Base-by-base conservation (phyloP, 1,140 invertebrate genomes). In the Drosophila yakuba region DNA sequence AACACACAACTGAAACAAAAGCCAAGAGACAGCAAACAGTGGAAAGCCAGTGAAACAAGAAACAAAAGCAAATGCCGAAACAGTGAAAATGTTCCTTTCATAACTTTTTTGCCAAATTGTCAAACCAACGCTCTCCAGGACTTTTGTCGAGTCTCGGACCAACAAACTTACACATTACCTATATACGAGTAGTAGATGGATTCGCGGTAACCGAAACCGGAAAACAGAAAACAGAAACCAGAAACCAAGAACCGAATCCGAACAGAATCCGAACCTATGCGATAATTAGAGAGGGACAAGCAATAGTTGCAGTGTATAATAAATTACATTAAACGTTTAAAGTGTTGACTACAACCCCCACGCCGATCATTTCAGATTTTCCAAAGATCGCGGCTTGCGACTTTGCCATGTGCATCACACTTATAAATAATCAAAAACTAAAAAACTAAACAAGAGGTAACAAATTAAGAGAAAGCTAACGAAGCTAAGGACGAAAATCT, bases 61-160 rank as follows among this genome's bases (percentile, higher is more conserved):
- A 78, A 45, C 52, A 77, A 66, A 80, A 63, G 58, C 68, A 74
- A 64, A 71, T 69, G 73, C 61, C 57, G 50, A 79, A 74, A 58
- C 80, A 78, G 81, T 85, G 64, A 85, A 86, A 88, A 88, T 88
- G 84, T 89, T 89, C 84, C 84, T 89, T 89, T 89, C 78, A 84
- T 73, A 89, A 89, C 84, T 90, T 89, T 85, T 89, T 89, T 89
- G 84, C 84, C 84, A 89, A 89, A 89, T 89, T 89, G 85, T 89
- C 85, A 89, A 89, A 89, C 84, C 84, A 89, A 89, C 84, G 84
- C 85, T 84, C 80, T 89, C 85, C 85, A 80, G 68, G 78, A 89
- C 84, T 78, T 78, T 62, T 84, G 85, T 62, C 58, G 79, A 80
- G 77, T 80, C 69, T 78, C 67, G 84, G 85, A 84, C 74, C 84